Evolutionary conservation across 2,113 vertebrate species (phyloP), one percentile per base, ranked within the genome.

Genomic region (Panthera tigris): DNA sequence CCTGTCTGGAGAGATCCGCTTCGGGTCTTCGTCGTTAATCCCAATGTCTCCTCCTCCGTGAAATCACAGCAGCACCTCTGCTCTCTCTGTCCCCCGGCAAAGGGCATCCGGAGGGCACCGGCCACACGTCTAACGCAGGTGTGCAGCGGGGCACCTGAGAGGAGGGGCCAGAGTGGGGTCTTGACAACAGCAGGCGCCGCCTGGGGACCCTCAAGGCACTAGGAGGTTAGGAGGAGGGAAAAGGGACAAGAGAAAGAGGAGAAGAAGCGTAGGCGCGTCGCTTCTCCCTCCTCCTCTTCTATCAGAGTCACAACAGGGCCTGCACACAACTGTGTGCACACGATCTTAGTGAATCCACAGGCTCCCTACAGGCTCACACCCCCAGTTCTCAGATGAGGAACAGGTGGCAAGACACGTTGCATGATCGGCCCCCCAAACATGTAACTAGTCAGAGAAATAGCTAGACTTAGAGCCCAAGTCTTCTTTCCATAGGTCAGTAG

Each of bases 141-240:
- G 1, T 33, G 16, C 41, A 14, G 15, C 0, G 16, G 41, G 68
- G 12, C 16, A 5, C 25, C 45, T 0, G 33, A 48, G 15, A 5
- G 8, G 3, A 55, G 45, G 18, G 3, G 21, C 14, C 11, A 0
- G 21, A 4, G 29, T 7, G 23, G 31, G 14, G 50, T 68, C 33
- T 36, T 89, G 68, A 25, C 27, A 10, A 23, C 6, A 39, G 50
- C 48, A 7, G n/a, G 23, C 29, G 27, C 33, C 5, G 6, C 27
- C 36, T 55, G 18, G 15, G 21, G 25, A 52, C 81, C 50, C 36
- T 33, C 0, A 13, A 29, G 33, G 21, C 50, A 4, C 66, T 48
- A 39, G 68, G 61, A 41, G 23, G 19, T 69, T 55, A 14, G 41
- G 65, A 63, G 41, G 33, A 61, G 18, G 76, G 76, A n/a, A 79